Evolutionary conservation across 2,797 vertebrate species (phyloP).

Genomic region (Sparus aurata): DNA sequence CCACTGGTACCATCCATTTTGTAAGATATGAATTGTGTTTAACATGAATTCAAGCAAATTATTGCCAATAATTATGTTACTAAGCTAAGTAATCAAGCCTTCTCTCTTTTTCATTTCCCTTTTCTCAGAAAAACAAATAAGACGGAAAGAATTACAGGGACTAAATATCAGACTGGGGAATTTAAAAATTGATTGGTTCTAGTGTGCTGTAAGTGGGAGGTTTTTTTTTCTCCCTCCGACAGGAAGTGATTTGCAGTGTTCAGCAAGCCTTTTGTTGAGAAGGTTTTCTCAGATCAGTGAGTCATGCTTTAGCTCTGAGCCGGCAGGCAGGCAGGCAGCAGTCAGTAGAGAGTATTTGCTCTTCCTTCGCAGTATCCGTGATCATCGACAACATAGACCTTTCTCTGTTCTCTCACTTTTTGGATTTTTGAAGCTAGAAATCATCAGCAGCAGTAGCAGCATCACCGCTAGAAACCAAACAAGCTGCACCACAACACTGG

Average conservation of each 20-base stretch:
- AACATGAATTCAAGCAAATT: slow-evolving; percentile 6
- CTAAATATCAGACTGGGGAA: slow-evolving; percentile 89
- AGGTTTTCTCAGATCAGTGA: slow-evolving; percentile 99
- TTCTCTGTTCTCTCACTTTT: slow-evolving; percentile 68
- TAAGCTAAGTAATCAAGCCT: slow-evolving; percentile 45
- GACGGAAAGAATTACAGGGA: slow-evolving; percentile 73
- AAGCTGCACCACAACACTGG: slow-evolving; percentile 71
- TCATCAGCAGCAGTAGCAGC: slow-evolving; percentile 57
- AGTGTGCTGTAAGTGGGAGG: slow-evolving; percentile 96
- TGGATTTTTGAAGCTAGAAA: slow-evolving; percentile 64
- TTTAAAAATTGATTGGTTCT: slow-evolving; percentile 97
- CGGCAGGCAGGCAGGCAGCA: slow-evolving; percentile 88
- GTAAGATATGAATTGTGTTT: neutral
- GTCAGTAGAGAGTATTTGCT: slow-evolving; percentile 78
- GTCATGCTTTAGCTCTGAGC: slow-evolving; percentile 98
- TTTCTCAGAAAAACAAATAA: slow-evolving; percentile 65
- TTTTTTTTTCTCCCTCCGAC: slow-evolving; percentile 90
- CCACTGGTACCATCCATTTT: slow-evolving; percentile 18
- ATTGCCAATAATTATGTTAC: slow-evolving; percentile 15
- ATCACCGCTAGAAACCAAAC: slow-evolving; percentile 69
- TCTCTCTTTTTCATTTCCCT: slow-evolving; percentile 58
- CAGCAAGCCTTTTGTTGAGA: slow-evolving; percentile 99
- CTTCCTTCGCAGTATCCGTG: slow-evolving; percentile 73
- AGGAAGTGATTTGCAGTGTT: slow-evolving; percentile 99
- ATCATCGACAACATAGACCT: slow-evolving; percentile 83